These are phyloP conservation scores for Anolis apletophallus DNA, from an alignment of 2,797 vertebrate species.

Conservation along the genomic window DNA sequence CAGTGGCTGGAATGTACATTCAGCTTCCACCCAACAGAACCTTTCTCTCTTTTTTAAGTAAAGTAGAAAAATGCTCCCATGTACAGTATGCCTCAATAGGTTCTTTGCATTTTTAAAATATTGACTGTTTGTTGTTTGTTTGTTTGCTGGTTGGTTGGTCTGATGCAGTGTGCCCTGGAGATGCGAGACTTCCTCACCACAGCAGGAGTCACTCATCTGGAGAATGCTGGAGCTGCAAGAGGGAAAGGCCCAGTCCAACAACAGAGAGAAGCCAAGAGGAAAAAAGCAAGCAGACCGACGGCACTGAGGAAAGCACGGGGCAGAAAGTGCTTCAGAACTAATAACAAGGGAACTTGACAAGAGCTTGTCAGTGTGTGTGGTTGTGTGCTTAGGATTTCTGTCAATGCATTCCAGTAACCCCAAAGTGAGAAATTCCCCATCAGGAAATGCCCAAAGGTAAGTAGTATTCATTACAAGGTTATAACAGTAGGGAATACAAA, in stretches of 20 bases:
- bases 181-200: slow-evolving; percentile 95
- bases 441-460: slow-evolving; percentile 99
- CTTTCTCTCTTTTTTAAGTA: background rate
- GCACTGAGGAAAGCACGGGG: slow-evolving; percentile 74
- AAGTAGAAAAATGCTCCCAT: background rate
- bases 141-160: slow-evolving; percentile 37
- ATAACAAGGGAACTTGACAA: slow-evolving; percentile 82
- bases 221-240: slow-evolving; percentile 99
- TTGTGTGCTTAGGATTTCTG: slow-evolving; percentile 91
- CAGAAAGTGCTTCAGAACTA: slow-evolving; percentile 70
- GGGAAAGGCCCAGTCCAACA: slow-evolving; percentile 92
- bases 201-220: slow-evolving; percentile 89
- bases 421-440: slow-evolving; percentile 98
- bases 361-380: slow-evolving; percentile 86
- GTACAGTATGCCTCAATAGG: slow-evolving; percentile 11
- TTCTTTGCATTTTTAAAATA: slow-evolving; percentile 7
- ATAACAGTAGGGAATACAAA: background rate
- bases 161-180: slow-evolving; percentile 91
- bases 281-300: slow-evolving; percentile 89
- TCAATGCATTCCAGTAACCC: slow-evolving; percentile 99
- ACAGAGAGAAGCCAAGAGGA: slow-evolving; percentile 94
- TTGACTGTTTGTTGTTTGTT: slow-evolving; percentile 45
- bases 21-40: slow-evolving; percentile 3
- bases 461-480: slow-evolving; percentile 30
- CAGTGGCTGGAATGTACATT: background rate